Evolutionary conservation across 2,888 invertebrate species (phyloP).

Genomic region (Acholoe squamosa): DNA sequence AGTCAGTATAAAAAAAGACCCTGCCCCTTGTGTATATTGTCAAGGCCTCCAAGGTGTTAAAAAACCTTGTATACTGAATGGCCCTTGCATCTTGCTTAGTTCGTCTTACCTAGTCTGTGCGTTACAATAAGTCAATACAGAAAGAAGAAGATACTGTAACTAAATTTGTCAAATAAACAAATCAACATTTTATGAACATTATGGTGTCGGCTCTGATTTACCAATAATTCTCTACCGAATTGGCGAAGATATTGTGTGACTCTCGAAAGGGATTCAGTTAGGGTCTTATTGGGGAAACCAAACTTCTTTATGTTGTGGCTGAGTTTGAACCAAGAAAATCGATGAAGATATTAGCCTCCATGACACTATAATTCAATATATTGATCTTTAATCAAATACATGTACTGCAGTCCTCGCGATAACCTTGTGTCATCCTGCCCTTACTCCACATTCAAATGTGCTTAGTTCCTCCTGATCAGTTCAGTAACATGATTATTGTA

Average conservation of each 20-base stretch:
- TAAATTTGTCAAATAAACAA: conserved; percentile 14
- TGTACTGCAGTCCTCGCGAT: too few relatives aligned
- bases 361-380: background rate
- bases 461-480: too few relatives aligned
- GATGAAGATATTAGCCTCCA: background rate
- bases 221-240: background rate
- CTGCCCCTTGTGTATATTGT: too few relatives aligned
- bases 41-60: too few relatives aligned
- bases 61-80: background rate
- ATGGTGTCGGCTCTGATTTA: background rate
- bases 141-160: background rate
- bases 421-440: too few relatives aligned
- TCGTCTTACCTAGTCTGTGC: conserved; percentile 53
- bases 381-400: background rate
- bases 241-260: background rate
- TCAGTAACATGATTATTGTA: too few relatives aligned
- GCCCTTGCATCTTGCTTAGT: conserved; percentile 18
- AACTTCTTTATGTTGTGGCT: background rate
- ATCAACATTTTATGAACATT: conserved; percentile 37
- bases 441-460: too few relatives aligned
- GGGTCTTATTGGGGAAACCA: background rate
- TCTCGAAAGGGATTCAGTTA: background rate
- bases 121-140: conserved; percentile 16
- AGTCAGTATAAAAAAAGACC: too few relatives aligned
- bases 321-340: background rate